Conservation (phyloP, 53 echinoderm and acorn worm species). For the Paelopatides confundens region DNA sequence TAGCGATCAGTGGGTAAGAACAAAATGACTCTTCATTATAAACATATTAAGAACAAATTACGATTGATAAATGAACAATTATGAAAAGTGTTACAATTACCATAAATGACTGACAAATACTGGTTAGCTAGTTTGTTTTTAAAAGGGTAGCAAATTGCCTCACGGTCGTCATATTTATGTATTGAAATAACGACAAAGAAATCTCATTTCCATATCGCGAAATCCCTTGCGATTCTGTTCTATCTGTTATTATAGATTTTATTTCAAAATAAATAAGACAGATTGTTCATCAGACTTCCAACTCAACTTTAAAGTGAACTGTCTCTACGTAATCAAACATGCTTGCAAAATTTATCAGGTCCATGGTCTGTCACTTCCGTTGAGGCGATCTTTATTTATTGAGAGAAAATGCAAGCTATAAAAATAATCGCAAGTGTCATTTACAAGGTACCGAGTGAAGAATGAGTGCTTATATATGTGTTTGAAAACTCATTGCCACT, state of each 20-base stretch:
- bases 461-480: not conserved
- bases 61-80: too few species aligned
- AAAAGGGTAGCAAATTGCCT: too few species aligned
- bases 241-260: not conserved
- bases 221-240: too few species aligned
- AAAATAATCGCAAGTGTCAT: not conserved
- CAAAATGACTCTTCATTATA: too few species aligned
- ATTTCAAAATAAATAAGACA: not conserved
- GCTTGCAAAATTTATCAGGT: not conserved
- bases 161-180: too few species aligned
- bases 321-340: not conserved
- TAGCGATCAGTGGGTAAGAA: too few species aligned
- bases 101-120: too few species aligned
- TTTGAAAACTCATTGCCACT: conserved; percentile 22
- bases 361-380: not conserved
- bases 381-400: not conserved
- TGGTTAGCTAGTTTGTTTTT: too few species aligned
- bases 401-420: not conserved
- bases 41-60: too few species aligned
- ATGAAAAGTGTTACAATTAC: too few species aligned
- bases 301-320: not conserved
- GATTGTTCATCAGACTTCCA: not conserved
- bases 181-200: too few species aligned
- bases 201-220: too few species aligned
- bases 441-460: not conserved